Conservation (phyloP, 1,140 invertebrate species). For the Aphelenchoides avenae region DNA sequence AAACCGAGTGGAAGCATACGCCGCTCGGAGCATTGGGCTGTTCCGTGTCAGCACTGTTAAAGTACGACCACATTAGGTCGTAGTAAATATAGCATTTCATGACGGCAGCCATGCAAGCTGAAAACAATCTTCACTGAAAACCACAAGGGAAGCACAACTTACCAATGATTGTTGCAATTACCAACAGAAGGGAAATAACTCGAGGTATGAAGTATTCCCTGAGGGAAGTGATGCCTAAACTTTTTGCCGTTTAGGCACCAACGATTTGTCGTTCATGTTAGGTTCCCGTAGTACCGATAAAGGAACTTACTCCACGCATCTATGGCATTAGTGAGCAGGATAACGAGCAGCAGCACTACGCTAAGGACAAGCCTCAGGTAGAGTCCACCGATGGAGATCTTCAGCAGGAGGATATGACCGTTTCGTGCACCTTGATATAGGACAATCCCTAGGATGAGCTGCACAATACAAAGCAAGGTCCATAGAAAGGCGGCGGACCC, state of each 20-base stretch:
- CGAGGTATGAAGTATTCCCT: neutral
- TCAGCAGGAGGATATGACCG: neutral
- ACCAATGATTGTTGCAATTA: neutral
- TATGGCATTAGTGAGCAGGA: too few relatives aligned
- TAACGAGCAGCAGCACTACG: too few relatives aligned
- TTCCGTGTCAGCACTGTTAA: neutral
- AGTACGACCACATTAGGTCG: neutral
- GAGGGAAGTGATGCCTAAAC: neutral
- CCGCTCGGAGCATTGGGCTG: too few relatives aligned
- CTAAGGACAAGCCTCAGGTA: neutral
- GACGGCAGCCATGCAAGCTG: neutral
- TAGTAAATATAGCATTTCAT: constrained; percentile 4
- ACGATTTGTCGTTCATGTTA: too few relatives aligned
- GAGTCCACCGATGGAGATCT: neutral
- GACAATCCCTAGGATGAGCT: neutral
- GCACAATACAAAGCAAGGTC: neutral
- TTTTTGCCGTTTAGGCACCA: neutral
- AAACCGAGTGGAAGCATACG: too few relatives aligned
- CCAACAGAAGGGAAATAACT: neutral
- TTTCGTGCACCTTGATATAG: neutral
- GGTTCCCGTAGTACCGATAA: too few relatives aligned
- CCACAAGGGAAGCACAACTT: neutral
- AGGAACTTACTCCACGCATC: too few relatives aligned
- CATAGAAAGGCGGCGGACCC: neutral
- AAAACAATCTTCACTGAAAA: neutral